Percentiles rank a stretch among this genome's conserved stretches.
Evolutionary conservation across 2,113 vertebrate genomes (phyloP).

Genomic region (Python bivittatus): DNA sequence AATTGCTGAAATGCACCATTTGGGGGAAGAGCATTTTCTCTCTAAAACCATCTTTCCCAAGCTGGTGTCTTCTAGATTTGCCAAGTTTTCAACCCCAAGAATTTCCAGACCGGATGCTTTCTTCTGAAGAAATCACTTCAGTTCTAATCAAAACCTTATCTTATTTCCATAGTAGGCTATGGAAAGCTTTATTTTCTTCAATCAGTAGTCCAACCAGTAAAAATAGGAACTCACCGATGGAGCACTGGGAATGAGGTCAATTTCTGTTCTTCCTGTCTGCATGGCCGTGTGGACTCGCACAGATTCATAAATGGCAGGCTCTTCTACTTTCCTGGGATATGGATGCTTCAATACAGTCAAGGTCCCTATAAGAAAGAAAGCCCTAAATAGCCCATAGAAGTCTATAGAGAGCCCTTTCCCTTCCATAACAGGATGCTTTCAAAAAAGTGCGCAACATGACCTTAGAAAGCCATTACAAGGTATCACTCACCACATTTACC

Average conservation of each 20-base stretch:
- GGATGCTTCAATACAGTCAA: constrained; percentile 82
- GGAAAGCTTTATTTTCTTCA: not conserved
- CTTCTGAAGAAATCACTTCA: not conserved
- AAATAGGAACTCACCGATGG: constrained; percentile 81
- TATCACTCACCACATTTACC: not conserved
- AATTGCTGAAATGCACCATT: not conserved
- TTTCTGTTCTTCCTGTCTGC: constrained; percentile 86
- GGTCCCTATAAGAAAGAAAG: constrained; percentile 66
- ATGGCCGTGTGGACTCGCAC: constrained; percentile 95
- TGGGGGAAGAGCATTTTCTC: not conserved
- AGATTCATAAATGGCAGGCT: constrained; percentile 94
- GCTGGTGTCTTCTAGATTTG: not conserved
- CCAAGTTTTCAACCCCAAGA: not conserved
- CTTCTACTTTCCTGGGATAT: constrained; percentile 89
- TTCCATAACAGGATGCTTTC: not conserved
- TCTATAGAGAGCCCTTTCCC: not conserved
- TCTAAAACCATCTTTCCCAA: not conserved
- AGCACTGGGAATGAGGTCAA: constrained; percentile 85
- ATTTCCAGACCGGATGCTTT: not conserved
- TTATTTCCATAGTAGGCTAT: not conserved
- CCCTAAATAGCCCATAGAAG: not conserved
- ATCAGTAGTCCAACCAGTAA: accelerated
- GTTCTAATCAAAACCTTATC: not conserved
- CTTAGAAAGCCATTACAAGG: not conserved
- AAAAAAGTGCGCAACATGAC: not conserved